A percentile compares a stretch with the other conserved stretches of the same genome.
Evolutionary conservation across 2,888 invertebrate species (phyloP).

Genomic region (Dioctria linearis): DNA sequence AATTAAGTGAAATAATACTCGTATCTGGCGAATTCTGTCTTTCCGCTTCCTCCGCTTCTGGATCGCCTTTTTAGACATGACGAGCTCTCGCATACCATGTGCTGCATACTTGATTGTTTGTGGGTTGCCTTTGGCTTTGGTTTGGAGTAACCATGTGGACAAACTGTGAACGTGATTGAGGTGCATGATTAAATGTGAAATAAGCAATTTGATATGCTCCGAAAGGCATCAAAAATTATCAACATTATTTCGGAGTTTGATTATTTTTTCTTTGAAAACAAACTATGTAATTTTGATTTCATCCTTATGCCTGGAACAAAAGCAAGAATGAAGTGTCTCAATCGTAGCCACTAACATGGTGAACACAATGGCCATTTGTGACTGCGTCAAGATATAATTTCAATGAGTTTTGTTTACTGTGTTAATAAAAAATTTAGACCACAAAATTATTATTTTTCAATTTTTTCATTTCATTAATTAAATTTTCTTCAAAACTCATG

Average conservation of each 20-base stretch:
- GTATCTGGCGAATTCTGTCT: constrained; percentile 17
- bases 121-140: not conserved
- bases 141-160: not conserved
- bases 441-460: too few species aligned
- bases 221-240: not conserved
- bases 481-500: too few species aligned
- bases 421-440: too few species aligned
- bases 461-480: too few species aligned
- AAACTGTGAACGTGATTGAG: not conserved
- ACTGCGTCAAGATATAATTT: too few species aligned
- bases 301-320: too few species aligned
- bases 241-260: not conserved
- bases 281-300: too few species aligned
- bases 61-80: not conserved
- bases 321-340: too few species aligned
- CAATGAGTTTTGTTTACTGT: too few species aligned
- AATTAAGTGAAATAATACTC: constrained; percentile 48
- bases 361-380: too few species aligned
- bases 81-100: not conserved
- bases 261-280: too few species aligned
- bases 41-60: not conserved
- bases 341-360: too few species aligned
- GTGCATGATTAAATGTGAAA: not conserved
- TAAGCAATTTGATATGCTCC: not conserved
- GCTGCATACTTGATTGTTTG: not conserved